These are phyloP conservation scores for Clostera curtula DNA, from an alignment of 2,888 invertebrate species.

Conservation along the genomic window DNA sequence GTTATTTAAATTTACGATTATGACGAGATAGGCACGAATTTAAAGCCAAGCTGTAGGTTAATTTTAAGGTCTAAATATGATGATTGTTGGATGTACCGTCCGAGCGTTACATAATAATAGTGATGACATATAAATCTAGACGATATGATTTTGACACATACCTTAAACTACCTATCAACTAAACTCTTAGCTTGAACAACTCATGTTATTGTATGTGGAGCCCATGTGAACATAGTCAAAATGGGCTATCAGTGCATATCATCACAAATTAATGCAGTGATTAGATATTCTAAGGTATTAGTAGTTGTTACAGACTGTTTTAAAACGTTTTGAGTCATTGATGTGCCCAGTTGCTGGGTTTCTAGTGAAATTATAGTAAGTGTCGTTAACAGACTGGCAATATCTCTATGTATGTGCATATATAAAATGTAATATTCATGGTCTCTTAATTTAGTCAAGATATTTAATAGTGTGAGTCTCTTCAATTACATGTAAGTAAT, in stretches of 20 bases:
- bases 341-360: constrained; percentile 66
- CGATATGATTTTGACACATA: constrained; percentile 54
- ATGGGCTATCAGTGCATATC: constrained; percentile 73
- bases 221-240: constrained; percentile 55
- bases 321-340: constrained; percentile 69
- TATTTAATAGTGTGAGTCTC: constrained; percentile 74
- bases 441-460: constrained; percentile 74
- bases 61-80: constrained; percentile 63
- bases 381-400: constrained; percentile 72
- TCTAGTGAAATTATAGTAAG: constrained; percentile 71
- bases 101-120: constrained; percentile 67
- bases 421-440: constrained; percentile 68
- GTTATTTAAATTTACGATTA: constrained; percentile 62
- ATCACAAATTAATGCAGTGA: constrained; percentile 73
- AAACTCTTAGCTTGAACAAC: constrained; percentile 51
- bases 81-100: constrained; percentile 72
- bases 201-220: constrained; percentile 42
- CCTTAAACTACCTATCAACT: constrained; percentile 53
- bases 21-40: constrained; percentile 70
- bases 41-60: constrained; percentile 72
- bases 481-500: constrained; percentile 64
- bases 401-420: constrained; percentile 71
- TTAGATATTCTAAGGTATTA: constrained; percentile 74
- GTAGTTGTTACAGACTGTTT: constrained; percentile 70
- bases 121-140: constrained; percentile 61